These are phyloP conservation scores for Ellobius talpinus DNA, from an alignment of 2,113 vertebrate species.

Conservation along the genomic window DNA sequence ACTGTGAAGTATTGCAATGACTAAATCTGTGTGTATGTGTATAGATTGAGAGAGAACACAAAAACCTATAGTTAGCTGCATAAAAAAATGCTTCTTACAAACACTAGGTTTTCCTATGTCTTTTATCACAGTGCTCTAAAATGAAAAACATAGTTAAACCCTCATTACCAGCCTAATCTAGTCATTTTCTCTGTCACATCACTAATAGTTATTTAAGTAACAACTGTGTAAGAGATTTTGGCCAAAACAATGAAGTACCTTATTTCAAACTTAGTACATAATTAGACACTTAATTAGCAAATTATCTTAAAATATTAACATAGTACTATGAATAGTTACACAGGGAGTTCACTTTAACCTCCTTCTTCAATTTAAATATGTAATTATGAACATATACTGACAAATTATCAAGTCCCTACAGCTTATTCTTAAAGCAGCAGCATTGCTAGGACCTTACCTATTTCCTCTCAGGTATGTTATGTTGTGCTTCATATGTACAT, in stretches of 20 bases:
- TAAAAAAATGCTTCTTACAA: neutral
- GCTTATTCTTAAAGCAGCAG: neutral
- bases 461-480: neutral
- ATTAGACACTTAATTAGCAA: neutral
- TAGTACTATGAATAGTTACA: neutral
- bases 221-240: neutral
- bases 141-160: neutral
- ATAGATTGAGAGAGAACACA: neutral
- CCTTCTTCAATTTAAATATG: constrained; percentile 13
- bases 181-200: constrained; percentile 27
- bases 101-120: neutral
- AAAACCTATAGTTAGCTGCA: neutral
- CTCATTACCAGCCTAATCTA: neutral
- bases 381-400: neutral
- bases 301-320: neutral
- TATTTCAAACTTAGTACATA: neutral
- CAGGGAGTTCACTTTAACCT: neutral
- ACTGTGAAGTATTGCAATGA: neutral
- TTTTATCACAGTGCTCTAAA: neutral
- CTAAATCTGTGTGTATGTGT: neutral
- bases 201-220: neutral
- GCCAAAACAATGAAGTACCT: neutral
- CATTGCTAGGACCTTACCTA: neutral
- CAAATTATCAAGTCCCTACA: neutral
- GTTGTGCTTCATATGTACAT: neutral